These are phyloP conservation scores for Sebastes miniatus DNA, from an alignment of 2,797 vertebrate species.

Conservation along the genomic window DNA sequence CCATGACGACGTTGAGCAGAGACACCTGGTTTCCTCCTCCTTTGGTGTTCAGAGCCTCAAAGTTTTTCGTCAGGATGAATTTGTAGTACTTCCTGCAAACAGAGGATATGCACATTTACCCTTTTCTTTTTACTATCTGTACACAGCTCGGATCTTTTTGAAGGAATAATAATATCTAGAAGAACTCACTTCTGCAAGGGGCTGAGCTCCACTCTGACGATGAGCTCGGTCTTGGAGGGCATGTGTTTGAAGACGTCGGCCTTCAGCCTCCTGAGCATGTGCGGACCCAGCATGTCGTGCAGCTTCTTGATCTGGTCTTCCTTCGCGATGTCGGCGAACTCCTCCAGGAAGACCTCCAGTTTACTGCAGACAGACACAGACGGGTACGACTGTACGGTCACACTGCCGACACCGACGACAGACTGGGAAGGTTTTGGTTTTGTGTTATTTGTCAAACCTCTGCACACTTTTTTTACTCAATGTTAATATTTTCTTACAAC, in stretches of 20 bases:
- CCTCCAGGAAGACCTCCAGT: slow-evolving; percentile 96
- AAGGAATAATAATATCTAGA: neutral
- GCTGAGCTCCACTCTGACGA: slow-evolving; percentile 95
- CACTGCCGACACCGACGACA: neutral
- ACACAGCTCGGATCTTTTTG: neutral
- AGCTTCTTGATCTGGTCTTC: slow-evolving; percentile 99
- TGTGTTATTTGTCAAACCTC: neutral
- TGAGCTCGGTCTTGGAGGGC: slow-evolving; percentile 98
- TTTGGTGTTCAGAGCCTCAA: slow-evolving; percentile 95
- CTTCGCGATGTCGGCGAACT: slow-evolving; percentile 98
- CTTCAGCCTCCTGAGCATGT: slow-evolving; percentile 97
- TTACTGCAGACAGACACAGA: slow-evolving; percentile 78
- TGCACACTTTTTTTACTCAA: neutral
- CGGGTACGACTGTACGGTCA: neutral
- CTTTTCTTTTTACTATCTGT: neutral
- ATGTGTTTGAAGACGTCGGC: slow-evolving; percentile 99
- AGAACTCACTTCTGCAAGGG: slow-evolving; percentile 95
- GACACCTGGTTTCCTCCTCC: slow-evolving; percentile 98
- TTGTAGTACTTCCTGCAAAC: slow-evolving; percentile 95
- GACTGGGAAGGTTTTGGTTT: neutral
- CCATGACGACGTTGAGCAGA: slow-evolving; percentile 97
- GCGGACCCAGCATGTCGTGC: slow-evolving; percentile 97
- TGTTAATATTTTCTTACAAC: neutral
- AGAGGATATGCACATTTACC: neutral
- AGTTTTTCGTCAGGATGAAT: slow-evolving; percentile 97